These are phyloP conservation scores for Melanotaenia parkinsoni DNA, from an alignment of 2,797 vertebrate species.

Conservation along the genomic window DNA sequence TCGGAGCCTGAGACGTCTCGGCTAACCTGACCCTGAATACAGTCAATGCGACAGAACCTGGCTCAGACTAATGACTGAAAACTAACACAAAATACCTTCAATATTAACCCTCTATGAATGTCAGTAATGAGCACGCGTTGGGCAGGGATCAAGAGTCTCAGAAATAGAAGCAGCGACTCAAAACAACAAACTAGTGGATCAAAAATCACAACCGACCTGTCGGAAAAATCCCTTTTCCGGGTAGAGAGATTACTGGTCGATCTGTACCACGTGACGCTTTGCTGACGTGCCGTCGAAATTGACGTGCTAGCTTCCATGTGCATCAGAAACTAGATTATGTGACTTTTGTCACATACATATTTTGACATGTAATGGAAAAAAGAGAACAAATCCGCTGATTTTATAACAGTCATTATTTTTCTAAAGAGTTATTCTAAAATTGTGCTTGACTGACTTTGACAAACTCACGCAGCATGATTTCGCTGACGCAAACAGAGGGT, in stretches of 20 bases:
- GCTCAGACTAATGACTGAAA: slow-evolving; percentile 15
- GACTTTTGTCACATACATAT: too few relatives aligned
- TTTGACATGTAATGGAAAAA: not conserved
- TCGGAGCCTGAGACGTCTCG: slow-evolving; percentile 1
- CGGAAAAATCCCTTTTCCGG: slow-evolving; percentile 70
- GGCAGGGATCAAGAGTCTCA: not conserved
- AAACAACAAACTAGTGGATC: not conserved
- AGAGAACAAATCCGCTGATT: not conserved
- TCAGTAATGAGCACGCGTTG: not conserved
- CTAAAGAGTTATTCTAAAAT: not conserved
- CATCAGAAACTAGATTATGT: not conserved
- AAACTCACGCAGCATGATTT: not conserved
- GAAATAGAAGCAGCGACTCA: not conserved
- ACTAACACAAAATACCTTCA: slow-evolving; percentile 21
- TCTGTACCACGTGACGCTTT: slow-evolving; percentile 27
- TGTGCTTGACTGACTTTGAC: rapidly evolving
- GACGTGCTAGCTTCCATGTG: not conserved
- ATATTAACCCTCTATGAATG: not conserved
- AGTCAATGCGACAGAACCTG: slow-evolving; percentile 33
- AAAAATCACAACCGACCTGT: slow-evolving; percentile 58
- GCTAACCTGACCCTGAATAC: slow-evolving; percentile 29
- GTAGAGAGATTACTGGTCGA: slow-evolving; percentile 69
- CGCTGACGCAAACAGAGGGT: not conserved
- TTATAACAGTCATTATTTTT: not conserved
- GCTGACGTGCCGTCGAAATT: not conserved